Percentiles rank a stretch among this genome's conserved stretches.
Conservation (phyloP, 1,140 invertebrate genomes). For the Plectrocnemia conspersa region DNA sequence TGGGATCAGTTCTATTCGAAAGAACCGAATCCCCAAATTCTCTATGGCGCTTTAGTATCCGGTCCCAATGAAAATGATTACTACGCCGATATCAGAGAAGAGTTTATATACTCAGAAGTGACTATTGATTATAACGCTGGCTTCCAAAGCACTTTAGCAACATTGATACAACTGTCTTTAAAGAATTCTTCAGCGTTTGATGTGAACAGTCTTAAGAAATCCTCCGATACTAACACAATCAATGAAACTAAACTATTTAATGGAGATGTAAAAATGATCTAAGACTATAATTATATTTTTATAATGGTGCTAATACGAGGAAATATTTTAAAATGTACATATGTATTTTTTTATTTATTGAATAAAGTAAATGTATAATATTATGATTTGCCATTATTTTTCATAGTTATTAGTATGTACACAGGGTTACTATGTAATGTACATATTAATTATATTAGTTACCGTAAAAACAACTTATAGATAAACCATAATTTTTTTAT, state of each 20-base stretch:
- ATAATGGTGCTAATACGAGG: background rate
- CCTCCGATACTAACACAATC: slow-evolving; percentile 8
- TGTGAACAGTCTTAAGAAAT: background rate
- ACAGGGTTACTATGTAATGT: no score
- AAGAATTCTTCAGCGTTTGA: background rate
- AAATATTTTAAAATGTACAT: slow-evolving; percentile 3
- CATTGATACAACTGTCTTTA: slow-evolving; percentile 16
- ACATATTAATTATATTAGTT: no score
- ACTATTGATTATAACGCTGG: slow-evolving; percentile 58
- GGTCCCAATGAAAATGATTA: slow-evolving; percentile 54
- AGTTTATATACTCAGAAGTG: slow-evolving; percentile 56
- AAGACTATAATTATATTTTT: background rate
- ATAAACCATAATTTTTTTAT: no score
- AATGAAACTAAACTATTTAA: background rate
- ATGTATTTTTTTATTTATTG: background rate
- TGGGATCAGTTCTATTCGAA: slow-evolving; percentile 49
- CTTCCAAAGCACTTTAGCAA: slow-evolving; percentile 51
- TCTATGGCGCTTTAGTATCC: slow-evolving; percentile 56
- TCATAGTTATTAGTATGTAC: no score
- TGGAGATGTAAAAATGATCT: slow-evolving; percentile 1
- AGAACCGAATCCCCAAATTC: slow-evolving; percentile 51
- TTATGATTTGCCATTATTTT: no score
- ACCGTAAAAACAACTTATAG: no score
- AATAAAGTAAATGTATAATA: slow-evolving; percentile 8
- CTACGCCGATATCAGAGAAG: slow-evolving; percentile 52